A percentile compares a stretch with the other conserved stretches of the same genome.
Evolutionary conservation across 2,888 invertebrate genomes (phyloP).

Genomic region (Mantis religiosa): DNA sequence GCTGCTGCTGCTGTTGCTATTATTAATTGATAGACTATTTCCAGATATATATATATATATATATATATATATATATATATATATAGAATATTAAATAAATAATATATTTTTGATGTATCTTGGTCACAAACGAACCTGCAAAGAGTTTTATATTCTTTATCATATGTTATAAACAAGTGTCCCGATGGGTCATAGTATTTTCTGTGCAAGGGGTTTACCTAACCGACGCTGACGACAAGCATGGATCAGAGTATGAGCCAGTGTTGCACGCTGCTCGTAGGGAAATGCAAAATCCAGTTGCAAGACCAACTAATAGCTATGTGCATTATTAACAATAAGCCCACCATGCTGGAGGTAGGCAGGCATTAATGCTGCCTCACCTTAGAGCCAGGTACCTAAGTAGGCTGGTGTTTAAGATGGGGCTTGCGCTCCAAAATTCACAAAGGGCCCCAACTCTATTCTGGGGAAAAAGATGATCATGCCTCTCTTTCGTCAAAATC

Average conservation of each 20-base stretch:
- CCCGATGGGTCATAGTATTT: too few species aligned
- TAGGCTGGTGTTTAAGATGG: background rate
- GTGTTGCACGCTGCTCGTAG: background rate
- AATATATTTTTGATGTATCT: too few species aligned
- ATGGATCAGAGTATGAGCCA: background rate
- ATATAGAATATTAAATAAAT: too few species aligned
- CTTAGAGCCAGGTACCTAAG: background rate
- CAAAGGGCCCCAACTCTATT: background rate
- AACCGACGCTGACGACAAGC: too few species aligned
- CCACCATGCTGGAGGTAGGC: background rate
- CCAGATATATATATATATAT: too few species aligned
- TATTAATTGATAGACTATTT: too few species aligned
- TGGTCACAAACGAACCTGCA: too few species aligned
- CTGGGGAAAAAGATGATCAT: background rate
- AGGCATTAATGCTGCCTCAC: background rate
- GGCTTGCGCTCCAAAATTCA: background rate
- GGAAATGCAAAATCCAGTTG: background rate
- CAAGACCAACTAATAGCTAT: background rate
- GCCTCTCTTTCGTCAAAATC: background rate
- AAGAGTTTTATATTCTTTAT: too few species aligned
- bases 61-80: too few species aligned
- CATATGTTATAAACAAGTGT: too few species aligned
- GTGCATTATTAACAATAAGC: background rate
- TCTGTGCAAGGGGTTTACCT: too few species aligned
- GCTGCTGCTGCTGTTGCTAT: too few species aligned